A percentile compares a stretch with the other conserved stretches of the same genome.
Conservation (phyloP, 1,140 invertebrate genomes). For the Bombus consobrinus region DNA sequence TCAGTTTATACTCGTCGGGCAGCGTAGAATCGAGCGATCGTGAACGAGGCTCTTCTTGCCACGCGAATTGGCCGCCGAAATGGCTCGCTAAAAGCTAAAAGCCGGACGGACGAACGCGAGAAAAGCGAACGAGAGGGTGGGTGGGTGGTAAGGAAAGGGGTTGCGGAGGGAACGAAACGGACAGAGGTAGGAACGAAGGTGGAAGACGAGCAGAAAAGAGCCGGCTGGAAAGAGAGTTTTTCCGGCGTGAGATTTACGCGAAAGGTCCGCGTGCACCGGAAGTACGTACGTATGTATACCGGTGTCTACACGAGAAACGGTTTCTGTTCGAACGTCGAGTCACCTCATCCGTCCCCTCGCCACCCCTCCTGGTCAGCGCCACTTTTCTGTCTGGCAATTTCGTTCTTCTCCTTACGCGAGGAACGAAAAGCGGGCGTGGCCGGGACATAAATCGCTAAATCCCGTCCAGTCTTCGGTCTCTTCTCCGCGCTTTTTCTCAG, state of each 20-base stretch:
- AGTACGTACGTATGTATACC: constrained; percentile 56
- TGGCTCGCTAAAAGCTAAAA: constrained; percentile 67
- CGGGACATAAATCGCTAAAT: constrained; percentile 73
- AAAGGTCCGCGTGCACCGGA: constrained; percentile 62
- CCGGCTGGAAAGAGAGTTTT: constrained; percentile 52
- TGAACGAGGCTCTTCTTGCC: constrained; percentile 24
- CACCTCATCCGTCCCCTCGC: not conserved
- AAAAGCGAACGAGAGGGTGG: constrained; percentile 11
- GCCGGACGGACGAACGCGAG: constrained; percentile 58
- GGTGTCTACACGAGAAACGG: constrained; percentile 45
- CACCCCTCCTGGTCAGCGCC: not conserved
- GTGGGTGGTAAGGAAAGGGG: constrained; percentile 4
- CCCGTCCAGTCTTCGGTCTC: constrained; percentile 65
- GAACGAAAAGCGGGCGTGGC: constrained; percentile 72
- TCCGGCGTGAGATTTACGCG: constrained; percentile 68
- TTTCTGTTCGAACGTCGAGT: constrained; percentile 44
- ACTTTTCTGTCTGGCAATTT: constrained; percentile 54
- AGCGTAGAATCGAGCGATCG: constrained; percentile 21
- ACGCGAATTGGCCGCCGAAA: constrained; percentile 49
- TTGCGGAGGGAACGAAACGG: not conserved
- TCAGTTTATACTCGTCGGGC: no score
- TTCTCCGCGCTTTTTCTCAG: constrained; percentile 54
- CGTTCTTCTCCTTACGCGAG: constrained; percentile 45
- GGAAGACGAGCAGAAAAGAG: constrained; percentile 27
- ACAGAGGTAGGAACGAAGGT: constrained; percentile 2